Percentiles rank a stretch among this genome's conserved stretches.
Conservation (phyloP, 2,113 vertebrate species). For the Apeltes quadracus region DNA sequence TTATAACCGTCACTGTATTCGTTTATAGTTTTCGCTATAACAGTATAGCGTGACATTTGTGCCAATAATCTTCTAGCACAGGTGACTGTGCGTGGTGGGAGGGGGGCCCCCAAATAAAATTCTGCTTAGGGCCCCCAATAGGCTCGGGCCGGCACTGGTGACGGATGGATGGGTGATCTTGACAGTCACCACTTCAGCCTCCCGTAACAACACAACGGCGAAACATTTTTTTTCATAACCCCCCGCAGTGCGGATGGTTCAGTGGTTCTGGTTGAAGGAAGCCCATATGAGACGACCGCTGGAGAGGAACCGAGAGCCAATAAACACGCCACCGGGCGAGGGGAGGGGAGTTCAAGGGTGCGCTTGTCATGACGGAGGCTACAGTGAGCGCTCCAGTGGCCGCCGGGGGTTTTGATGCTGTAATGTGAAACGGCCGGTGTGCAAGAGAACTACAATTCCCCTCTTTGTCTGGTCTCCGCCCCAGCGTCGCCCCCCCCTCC, state of each 20-base stretch:
- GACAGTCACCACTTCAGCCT: slow-evolving; percentile 42
- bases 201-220: slow-evolving; percentile 18
- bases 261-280: slow-evolving; percentile 56
- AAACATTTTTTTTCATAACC: slow-evolving; percentile 58
- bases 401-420: slow-evolving; percentile 77
- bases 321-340: slow-evolving; percentile 55
- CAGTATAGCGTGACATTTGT: no score
- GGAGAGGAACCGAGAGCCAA: slow-evolving; percentile 79
- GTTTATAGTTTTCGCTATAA: no score
- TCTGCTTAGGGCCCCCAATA: no score
- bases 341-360: slow-evolving; percentile 72
- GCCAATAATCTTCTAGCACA: no score
- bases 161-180: slow-evolving; percentile 31
- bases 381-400: slow-evolving; percentile 76
- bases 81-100: no score
- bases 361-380: slow-evolving; percentile 79
- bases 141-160: no score
- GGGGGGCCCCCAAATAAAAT: no score
- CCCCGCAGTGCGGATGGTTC: slow-evolving; percentile 39
- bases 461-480: slow-evolving; percentile 74
- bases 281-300: slow-evolving; percentile 69
- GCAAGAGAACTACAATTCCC: slow-evolving; percentile 72
- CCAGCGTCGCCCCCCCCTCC: slow-evolving; percentile 55
- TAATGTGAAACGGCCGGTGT: slow-evolving; percentile 80
- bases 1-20: no score